Conservation (phyloP, 2,797 vertebrate species). For the Moxostoma hubbsi region DNA sequence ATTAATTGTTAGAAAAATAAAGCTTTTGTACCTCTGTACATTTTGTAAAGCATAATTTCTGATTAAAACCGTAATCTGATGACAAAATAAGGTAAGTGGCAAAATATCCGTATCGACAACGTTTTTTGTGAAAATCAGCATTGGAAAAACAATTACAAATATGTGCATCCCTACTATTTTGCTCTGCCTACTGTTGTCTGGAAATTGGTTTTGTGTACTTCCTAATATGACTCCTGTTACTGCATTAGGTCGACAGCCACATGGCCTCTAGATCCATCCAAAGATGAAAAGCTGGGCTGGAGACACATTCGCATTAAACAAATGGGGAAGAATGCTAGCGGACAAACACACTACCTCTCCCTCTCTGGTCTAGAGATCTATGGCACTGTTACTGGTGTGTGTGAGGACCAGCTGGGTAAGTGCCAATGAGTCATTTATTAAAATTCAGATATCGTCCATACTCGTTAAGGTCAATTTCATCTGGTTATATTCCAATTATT, state of each 20-base stretch:
- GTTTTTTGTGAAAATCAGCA: no score
- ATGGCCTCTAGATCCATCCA: constrained; percentile 94
- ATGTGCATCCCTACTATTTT: background rate
- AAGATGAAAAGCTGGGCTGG: constrained; percentile 98
- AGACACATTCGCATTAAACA: constrained; percentile 95
- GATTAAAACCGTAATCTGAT: no score
- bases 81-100: no score
- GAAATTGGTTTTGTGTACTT: background rate
- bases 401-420: constrained; percentile 97
- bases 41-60: no score
- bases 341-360: constrained; percentile 98
- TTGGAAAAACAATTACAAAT: no score
- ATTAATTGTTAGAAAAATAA: no score
- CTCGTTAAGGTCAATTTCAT: no score
- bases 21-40: no score
- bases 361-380: constrained; percentile 97
- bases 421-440: background rate
- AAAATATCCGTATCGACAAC: no score
- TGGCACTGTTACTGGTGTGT: constrained; percentile 92
- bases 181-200: background rate
- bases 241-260: constrained; percentile 91
- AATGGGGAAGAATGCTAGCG: constrained; percentile 98
- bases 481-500: background rate
- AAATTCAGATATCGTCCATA: no score
- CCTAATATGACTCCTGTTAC: background rate